phyloP scores from a whole-genome alignment of 30 jellyfish, hydroid and myxozoan genomes.

The Catostylus mosaicus region DNA sequence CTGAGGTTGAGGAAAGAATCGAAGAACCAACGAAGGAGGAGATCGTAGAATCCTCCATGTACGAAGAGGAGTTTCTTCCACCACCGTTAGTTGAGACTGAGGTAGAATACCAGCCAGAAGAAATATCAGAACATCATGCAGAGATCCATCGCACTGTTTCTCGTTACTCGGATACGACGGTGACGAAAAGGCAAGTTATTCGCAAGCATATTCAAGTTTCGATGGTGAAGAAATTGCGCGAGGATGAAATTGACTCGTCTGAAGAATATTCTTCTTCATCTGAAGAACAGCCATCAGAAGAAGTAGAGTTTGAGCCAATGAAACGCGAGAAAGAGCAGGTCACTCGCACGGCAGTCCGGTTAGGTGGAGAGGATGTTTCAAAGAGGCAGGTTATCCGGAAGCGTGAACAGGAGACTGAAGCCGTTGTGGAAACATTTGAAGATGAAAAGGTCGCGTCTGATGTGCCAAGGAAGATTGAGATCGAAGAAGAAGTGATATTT shows the following conservation, averaged over 20 bases:
- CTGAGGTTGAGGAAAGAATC: constrained; percentile 2
- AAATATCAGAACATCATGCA: neutral
- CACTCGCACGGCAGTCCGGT: constrained; percentile 32
- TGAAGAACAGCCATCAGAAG: constrained; percentile 12
- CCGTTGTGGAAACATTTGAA: neutral
- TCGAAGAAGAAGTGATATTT: constrained; percentile 2
- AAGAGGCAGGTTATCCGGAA: constrained; percentile 34
- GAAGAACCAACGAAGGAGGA: constrained; percentile 17
- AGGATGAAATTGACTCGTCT: neutral
- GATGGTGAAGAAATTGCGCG: neutral
- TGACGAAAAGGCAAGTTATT: constrained; percentile 26
- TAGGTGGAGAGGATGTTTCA: neutral
- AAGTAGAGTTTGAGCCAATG: constrained; percentile 20
- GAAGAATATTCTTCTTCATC: neutral
- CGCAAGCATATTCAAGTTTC: constrained; percentile 23
- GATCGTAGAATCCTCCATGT: neutral
- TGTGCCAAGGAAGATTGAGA: neutral
- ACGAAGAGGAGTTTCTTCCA: constrained; percentile 10
- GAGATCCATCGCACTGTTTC: neutral
- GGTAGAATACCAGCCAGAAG: constrained; percentile 22
- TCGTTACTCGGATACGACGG: constrained; percentile 13
- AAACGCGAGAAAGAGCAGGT: constrained; percentile 13
- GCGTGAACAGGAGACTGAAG: constrained; percentile 22
- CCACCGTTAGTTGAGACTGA: constrained; percentile 4
- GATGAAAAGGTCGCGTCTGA: constrained; percentile 5